A percentile compares a stretch with the other conserved stretches of the same genome.
Conservation (phyloP, 1,140 invertebrate species). For the Condylostylus longicornis region DNA sequence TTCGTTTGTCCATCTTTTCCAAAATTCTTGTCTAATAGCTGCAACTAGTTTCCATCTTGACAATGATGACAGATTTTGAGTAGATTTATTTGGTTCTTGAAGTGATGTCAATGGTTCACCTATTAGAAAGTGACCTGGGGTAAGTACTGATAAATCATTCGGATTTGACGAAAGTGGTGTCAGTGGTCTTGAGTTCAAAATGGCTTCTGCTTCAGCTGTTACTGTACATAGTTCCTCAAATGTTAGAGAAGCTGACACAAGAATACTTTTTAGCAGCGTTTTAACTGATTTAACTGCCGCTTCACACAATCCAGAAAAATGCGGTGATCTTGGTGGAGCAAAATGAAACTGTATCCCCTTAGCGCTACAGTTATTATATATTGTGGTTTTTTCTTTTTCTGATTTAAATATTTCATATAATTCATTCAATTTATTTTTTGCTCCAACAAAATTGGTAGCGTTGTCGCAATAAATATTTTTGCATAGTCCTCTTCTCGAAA, state of each 20-base stretch:
- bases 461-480: constrained; percentile 15
- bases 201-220: constrained; percentile 15
- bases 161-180: constrained; percentile 14
- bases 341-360: constrained; percentile 15
- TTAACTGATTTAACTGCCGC: constrained; percentile 18
- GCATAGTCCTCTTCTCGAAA: constrained; percentile 13
- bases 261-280: constrained; percentile 11
- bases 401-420: background rate
- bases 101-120: constrained; percentile 15
- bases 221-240: constrained; percentile 13
- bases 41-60: constrained; percentile 4
- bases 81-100: constrained; percentile 2
- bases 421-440: constrained; percentile 9
- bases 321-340: constrained; percentile 13
- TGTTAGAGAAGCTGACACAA: constrained; percentile 7
- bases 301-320: constrained; percentile 22
- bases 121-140: constrained; percentile 27
- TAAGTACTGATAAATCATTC: constrained; percentile 13
- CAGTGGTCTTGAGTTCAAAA: constrained; percentile 15
- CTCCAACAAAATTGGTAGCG: constrained; percentile 17
- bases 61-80: no score
- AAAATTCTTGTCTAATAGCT: constrained; percentile 12
- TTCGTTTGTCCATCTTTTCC: constrained; percentile 16
- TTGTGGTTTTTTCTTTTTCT: background rate
- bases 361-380: background rate